Conservation (phyloP, 1,140 invertebrate genomes). For the Aphelenchoides avenae region DNA sequence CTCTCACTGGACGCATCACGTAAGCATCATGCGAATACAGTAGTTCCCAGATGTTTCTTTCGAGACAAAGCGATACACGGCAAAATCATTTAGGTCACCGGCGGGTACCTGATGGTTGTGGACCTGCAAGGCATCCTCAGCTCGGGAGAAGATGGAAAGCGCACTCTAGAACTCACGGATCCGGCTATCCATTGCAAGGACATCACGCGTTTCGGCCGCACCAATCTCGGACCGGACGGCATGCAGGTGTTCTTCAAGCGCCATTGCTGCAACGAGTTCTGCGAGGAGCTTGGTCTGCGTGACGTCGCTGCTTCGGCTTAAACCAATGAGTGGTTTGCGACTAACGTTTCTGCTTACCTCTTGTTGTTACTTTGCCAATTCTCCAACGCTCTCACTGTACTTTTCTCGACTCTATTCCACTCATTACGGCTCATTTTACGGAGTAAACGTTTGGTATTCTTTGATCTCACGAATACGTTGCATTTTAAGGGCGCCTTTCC, state of each 20-base stretch:
- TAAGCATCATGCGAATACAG: neutral
- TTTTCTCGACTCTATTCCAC: too few relatives aligned
- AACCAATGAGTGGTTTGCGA: too few relatives aligned
- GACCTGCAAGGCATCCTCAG: slow-evolving; percentile 1
- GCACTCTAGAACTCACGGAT: slow-evolving; percentile 1
- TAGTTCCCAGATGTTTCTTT: neutral
- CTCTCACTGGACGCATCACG: neutral
- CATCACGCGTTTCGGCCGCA: neutral
- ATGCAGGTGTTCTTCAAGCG: slow-evolving; percentile 4
- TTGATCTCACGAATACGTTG: too few relatives aligned
- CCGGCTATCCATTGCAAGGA: slow-evolving; percentile 5
- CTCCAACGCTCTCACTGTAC: too few relatives aligned
- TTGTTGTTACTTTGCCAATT: too few relatives aligned
- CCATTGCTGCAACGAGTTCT: slow-evolving; percentile 15
- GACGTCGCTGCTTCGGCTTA: too few relatives aligned
- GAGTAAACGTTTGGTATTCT: too few relatives aligned
- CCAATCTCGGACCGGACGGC: neutral
- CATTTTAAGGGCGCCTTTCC: too few relatives aligned
- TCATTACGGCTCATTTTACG: too few relatives aligned
- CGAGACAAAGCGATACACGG: too few relatives aligned
- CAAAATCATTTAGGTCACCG: slow-evolving; percentile 1
- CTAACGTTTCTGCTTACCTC: too few relatives aligned
- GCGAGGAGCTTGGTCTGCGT: neutral
- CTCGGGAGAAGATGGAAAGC: neutral
- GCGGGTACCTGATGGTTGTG: slow-evolving; percentile 6